Evolutionary conservation across 2,797 vertebrate species (phyloP), one percentile per base, ranked within the genome.

Genomic region (Perodicticus potto): DNA sequence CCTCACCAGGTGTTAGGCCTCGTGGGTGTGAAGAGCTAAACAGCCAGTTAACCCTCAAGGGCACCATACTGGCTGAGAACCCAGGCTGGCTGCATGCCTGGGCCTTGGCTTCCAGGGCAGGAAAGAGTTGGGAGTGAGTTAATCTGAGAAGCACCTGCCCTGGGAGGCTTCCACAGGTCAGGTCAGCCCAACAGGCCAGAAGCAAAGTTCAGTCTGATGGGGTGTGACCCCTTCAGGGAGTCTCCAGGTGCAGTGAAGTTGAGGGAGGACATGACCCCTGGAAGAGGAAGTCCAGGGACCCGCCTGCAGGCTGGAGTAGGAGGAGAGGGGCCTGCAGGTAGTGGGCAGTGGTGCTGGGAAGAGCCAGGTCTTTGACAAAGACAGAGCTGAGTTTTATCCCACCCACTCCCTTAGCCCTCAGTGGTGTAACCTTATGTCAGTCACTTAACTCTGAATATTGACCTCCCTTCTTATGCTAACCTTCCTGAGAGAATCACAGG

Each of bases 61-160:
- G n/a, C 34, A 5, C 65, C 23, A 13, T 14, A 8, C 59, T 59
- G 65, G 22, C 85, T 43, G 25, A 61, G 55, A 72, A 40, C 86
- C 14, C 37, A 16, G 27, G 27, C 27, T 34, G 22, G n/a, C 5
- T 0, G 0, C 2, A 12, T 0, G 3, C 40, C 29, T 37, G 9
- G n/a, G 40, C 55, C n/a, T 27, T 22, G 5, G 78, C 17, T 72
- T 29, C 78, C 34, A 8, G 32, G 32, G 6, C 40, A 61, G 34
- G 34, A 16, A 5, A 34, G 34, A 16, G 7, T 23, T 3, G 61
- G 6, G 7, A 20, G 22, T 63, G 22, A 73, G 45, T 23, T n/a
- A 23, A 45, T 55, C 23, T 7, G 6, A 17, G 43, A 6, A 55
- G 9, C 34, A 14, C 2, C 67, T 86, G 13, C 32, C 76, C 14